Percentiles rank a stretch among this genome's conserved stretches.
phyloP scores from a whole-genome alignment of 2,113 vertebrate genomes.

The Chaetops frenatus region DNA sequence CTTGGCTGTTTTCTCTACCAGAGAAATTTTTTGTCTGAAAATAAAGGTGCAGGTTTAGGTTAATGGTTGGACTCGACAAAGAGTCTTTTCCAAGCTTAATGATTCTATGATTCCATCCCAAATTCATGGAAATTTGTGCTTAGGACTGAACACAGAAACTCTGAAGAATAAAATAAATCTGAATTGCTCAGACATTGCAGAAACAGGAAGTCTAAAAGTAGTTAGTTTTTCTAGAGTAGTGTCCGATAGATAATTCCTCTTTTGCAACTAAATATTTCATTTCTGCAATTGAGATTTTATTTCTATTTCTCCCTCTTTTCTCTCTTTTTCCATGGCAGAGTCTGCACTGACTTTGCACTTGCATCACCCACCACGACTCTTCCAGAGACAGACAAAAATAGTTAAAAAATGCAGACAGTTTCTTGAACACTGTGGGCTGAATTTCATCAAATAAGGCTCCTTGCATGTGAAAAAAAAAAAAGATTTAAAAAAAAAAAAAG shows the following conservation, averaged over 20 bases:
- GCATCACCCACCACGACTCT: background rate
- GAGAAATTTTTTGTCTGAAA: background rate
- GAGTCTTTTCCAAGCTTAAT: background rate
- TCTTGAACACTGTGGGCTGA: conserved; percentile 16
- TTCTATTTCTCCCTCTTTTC: background rate
- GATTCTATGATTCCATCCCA: rapidly evolving
- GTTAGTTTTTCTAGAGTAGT: background rate
- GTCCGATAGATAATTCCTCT: background rate
- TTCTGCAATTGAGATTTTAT: background rate
- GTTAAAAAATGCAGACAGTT: conserved; percentile 46
- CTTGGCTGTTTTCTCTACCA: background rate
- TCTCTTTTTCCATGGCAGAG: background rate
- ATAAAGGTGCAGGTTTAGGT: background rate
- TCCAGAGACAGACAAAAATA: conserved; percentile 11
- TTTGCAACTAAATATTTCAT: background rate
- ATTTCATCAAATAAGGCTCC: background rate
- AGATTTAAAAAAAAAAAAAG: background rate
- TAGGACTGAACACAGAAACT: background rate
- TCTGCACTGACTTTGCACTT: background rate
- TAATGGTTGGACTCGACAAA: rapidly evolving
- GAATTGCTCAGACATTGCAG: background rate
- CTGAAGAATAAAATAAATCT: background rate
- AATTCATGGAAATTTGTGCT: background rate
- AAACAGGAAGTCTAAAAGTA: background rate
- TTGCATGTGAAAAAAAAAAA: background rate